Evolutionary conservation across 1,140 invertebrate genomes (phyloP).

Genomic region (Aphidius ervi): DNA sequence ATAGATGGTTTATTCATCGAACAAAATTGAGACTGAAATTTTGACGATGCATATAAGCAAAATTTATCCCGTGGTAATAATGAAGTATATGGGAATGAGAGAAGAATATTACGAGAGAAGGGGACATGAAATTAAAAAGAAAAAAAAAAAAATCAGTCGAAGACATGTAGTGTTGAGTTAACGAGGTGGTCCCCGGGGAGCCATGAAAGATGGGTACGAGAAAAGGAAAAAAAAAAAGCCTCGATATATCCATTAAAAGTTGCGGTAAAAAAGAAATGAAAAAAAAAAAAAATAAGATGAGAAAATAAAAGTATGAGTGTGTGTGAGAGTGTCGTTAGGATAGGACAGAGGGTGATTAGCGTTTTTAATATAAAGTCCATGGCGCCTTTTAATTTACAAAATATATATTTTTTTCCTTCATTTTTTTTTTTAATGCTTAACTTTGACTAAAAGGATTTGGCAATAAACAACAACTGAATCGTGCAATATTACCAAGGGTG

Average conservation of each 20-base stretch:
- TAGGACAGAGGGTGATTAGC: constrained; percentile 18
- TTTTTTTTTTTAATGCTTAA: constrained; percentile 5
- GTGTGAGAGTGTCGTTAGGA: constrained; percentile 24
- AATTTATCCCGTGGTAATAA: too few species aligned
- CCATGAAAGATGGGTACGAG: constrained; percentile 6
- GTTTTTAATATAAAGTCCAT: constrained; percentile 26
- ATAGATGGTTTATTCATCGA: background rate
- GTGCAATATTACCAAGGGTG: constrained; percentile 40
- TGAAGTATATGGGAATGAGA: too few species aligned
- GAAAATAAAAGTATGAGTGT: constrained; percentile 1
- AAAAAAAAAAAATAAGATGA: background rate
- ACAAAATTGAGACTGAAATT: constrained; percentile 7
- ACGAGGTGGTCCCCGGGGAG: constrained; percentile 21
- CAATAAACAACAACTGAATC: constrained; percentile 47
- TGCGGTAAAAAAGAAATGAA: constrained; percentile 3
- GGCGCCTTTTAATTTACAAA: constrained; percentile 19
- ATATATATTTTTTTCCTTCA: constrained; percentile 9
- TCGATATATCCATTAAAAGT: constrained; percentile 22
- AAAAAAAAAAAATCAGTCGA: constrained; percentile 18
- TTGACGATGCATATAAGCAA: too few species aligned
- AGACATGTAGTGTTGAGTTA: constrained; percentile 18
- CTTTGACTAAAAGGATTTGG: constrained; percentile 50
- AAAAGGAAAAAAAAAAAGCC: constrained; percentile 13
- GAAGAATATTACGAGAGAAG: constrained; percentile 11
- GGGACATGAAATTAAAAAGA: background rate